Evolutionary conservation across 2,888 invertebrate species (phyloP).

Genomic region (Myathropa florea): DNA sequence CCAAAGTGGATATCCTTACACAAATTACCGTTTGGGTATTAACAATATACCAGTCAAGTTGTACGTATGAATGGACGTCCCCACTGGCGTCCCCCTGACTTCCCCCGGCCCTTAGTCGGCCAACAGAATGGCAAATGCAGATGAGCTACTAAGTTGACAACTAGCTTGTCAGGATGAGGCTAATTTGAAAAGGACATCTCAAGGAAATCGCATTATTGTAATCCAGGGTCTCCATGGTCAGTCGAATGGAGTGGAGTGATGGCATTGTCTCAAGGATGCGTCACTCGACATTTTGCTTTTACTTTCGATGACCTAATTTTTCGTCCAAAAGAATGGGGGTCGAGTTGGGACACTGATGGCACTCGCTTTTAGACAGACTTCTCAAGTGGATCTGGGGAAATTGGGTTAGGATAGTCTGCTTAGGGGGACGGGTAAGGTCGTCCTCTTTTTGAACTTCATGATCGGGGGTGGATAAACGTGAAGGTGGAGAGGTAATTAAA

Average conservation of each 20-base stretch:
- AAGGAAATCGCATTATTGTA: constrained; percentile 25
- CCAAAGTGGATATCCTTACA: constrained; percentile 56
- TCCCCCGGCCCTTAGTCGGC: neutral
- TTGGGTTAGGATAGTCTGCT: too few species aligned
- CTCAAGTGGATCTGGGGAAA: too few species aligned
- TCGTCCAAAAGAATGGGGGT: neutral
- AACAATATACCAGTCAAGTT: constrained; percentile 33
- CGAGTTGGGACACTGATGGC: neutral
- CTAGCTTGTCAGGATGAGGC: constrained; percentile 29
- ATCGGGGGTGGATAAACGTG: too few species aligned
- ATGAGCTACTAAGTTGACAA: constrained; percentile 39
- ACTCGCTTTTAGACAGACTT: neutral
- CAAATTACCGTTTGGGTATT: constrained; percentile 65
- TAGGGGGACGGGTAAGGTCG: too few species aligned
- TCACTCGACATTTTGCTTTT: constrained; percentile 7
- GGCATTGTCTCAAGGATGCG: neutral
- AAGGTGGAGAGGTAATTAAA: too few species aligned
- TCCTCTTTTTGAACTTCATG: too few species aligned
- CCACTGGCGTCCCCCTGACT: neutral
- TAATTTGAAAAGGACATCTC: constrained; percentile 46
- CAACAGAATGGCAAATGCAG: constrained; percentile 15
- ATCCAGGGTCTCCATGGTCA: neutral
- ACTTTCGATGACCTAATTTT: constrained; percentile 42
- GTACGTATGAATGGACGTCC: neutral
- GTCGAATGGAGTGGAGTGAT: constrained; percentile 1